Percentiles rank a stretch among this genome's conserved stretches.
Evolutionary conservation across 2,113 vertebrate species (phyloP).

Genomic region (Fulica atra): DNA sequence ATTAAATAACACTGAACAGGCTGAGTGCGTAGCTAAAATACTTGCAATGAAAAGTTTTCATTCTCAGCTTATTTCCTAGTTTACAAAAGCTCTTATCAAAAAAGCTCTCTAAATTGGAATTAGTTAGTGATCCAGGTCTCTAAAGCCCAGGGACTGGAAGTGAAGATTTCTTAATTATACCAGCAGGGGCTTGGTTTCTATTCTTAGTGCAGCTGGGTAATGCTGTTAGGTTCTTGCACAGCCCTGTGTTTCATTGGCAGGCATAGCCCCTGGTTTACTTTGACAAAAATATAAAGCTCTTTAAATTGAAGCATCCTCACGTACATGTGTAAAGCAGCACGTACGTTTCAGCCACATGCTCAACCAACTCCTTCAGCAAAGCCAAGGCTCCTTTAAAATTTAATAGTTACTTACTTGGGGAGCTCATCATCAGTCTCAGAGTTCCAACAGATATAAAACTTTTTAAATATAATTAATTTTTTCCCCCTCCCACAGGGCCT

Average conservation of each 20-base stretch:
- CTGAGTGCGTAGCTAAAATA: background rate
- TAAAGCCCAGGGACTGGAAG: constrained; percentile 69
- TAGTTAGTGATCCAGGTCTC: constrained; percentile 74
- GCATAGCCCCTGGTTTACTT: background rate
- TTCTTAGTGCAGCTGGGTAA: constrained; percentile 68
- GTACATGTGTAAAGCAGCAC: accelerated
- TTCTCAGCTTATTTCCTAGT: constrained; percentile 58
- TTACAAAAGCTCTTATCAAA: constrained; percentile 73
- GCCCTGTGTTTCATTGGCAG: constrained; percentile 9
- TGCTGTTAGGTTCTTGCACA: constrained; percentile 39
- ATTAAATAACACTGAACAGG: constrained; percentile 46
- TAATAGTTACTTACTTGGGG: background rate
- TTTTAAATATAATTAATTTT: background rate
- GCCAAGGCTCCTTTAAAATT: background rate
- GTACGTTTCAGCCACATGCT: background rate
- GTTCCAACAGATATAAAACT: background rate
- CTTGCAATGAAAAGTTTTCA: constrained; percentile 51
- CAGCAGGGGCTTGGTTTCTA: constrained; percentile 72
- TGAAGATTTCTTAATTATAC: constrained; percentile 78
- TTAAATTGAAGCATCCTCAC: background rate
- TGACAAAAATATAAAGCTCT: background rate
- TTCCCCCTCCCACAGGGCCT: background rate
- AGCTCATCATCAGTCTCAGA: background rate
- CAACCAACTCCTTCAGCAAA: background rate
- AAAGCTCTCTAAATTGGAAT: constrained; percentile 74